Base-by-base conservation (phyloP, 64 coral and sea anemone genomes). In the Anthopleura sola region DNA sequence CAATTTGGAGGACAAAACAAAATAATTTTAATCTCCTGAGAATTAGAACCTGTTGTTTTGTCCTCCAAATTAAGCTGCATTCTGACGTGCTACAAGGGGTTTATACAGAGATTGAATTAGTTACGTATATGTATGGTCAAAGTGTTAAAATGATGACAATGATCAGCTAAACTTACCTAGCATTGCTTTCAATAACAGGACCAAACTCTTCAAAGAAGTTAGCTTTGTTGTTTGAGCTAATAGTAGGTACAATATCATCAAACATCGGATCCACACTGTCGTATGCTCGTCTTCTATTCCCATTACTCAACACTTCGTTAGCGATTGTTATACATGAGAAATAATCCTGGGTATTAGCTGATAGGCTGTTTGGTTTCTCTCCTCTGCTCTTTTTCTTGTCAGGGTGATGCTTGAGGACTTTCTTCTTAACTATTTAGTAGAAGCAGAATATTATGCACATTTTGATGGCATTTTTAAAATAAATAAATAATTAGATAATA, bases 291-390 rank as follows among this genome's bases (percentile, higher is more conserved):
- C 96, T 77, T 1, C 85, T 82, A 39, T 80, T 75, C 34, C 75
- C 82, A 79, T 92, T 98, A 54, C 86, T 90, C 84, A 98, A 76
- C 51, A 98, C 88, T 8, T 98, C 96, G 86, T 91, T 86, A 51
- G 96, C 96, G 64, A 86, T 94, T 10, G 96, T 98, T 37, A 98
- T 94, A 39, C 96, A 98, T 8, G 92, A 88, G 88, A 98, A 98
- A 26, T 84, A 94, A 74, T 91, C 92, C 29, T 71, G 50, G 69
- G 91, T 71, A 24, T 91, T 90, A 16, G 71, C 49, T 17, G 86
- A 13, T 29, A 39, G 55, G 6, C 86, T 91, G 12, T 76, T 77
- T 40, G 62, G 48, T 20, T 78, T 49, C 10, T 90, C 66, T 38
- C 29, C 29, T 10, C 75, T 44, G 49, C 71, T 79, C 9, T 82